phyloP scores from a whole-genome alignment of 2,113 vertebrate species.

The Plecotus auritus region DNA sequence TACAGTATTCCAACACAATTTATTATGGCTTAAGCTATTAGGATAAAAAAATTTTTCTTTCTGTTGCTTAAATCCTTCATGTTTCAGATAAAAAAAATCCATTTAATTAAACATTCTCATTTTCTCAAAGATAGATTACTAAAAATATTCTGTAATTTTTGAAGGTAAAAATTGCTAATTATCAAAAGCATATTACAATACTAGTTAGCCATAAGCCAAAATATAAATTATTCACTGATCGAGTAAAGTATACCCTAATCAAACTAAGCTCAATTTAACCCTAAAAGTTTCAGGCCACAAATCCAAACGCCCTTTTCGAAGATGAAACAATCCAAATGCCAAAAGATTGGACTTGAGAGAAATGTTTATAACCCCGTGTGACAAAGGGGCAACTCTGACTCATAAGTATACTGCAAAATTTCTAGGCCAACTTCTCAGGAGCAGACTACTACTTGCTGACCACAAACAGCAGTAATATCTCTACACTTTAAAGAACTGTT shows the following conservation, averaged over 20 bases:
- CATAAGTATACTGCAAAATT: not conserved
- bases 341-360: slow-evolving; percentile 32
- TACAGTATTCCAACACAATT: not conserved
- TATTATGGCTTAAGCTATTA: not conserved
- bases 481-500: slow-evolving; percentile 30
- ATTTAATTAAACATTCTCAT: slow-evolving; percentile 32
- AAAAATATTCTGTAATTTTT: not conserved
- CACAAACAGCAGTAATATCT: slow-evolving; percentile 38
- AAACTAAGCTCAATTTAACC: slow-evolving; percentile 44
- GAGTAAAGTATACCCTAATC: slow-evolving; percentile 14
- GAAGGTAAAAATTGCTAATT: slow-evolving; percentile 17
- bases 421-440: slow-evolving; percentile 36
- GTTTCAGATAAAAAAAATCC: slow-evolving; percentile 23
- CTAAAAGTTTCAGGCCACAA: slow-evolving; percentile 36
- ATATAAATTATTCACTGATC: slow-evolving; percentile 12
- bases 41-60: not conserved
- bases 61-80: not conserved
- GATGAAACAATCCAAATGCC: slow-evolving; percentile 35
- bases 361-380: slow-evolving; percentile 34
- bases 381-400: slow-evolving; percentile 40
- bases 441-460: slow-evolving; percentile 2
- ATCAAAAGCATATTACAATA: slow-evolving; percentile 37
- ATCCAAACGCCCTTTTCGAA: slow-evolving; percentile 30
- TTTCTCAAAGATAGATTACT: not conserved
- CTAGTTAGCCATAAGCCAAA: not conserved